Conservation (phyloP, 2,797 vertebrate genomes). For the Bovichtus diacanthus region DNA sequence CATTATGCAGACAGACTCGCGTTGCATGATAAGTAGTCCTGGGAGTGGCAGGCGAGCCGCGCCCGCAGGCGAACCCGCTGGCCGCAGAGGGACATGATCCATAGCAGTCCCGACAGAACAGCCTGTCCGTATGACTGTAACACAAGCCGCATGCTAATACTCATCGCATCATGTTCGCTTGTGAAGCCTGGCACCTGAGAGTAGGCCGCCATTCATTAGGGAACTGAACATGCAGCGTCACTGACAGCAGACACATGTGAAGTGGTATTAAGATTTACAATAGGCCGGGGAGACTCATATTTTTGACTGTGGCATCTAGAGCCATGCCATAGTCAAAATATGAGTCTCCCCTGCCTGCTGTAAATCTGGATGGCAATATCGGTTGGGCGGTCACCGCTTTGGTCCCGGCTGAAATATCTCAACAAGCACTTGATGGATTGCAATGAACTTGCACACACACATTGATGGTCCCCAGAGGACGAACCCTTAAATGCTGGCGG, state of each 20-base stretch:
- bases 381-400: background rate
- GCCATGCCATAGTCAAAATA: no score
- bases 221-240: background rate
- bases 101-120: slow-evolving; percentile 27
- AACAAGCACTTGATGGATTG: no score
- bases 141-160: slow-evolving; percentile 21
- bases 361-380: no score
- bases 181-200: slow-evolving; percentile 3
- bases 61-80: slow-evolving; percentile 2
- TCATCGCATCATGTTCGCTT: slow-evolving; percentile 23
- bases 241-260: background rate
- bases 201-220: background rate
- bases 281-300: background rate
- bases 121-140: slow-evolving; percentile 24
- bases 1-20: slow-evolving; percentile 21
- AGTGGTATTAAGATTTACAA: background rate
- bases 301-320: background rate
- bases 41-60: slow-evolving; percentile 43
- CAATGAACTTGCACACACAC: no score
- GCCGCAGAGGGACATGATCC: slow-evolving; percentile 36
- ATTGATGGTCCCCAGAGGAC: background rate
- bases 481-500: background rate
- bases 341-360: no score
- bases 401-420: background rate
- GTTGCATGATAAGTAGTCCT: slow-evolving; percentile 34